A percentile compares a stretch with the other conserved stretches of the same genome.
Evolutionary conservation across 2,797 vertebrate genomes (phyloP).

Genomic region (Cyprinodon diabolis): DNA sequence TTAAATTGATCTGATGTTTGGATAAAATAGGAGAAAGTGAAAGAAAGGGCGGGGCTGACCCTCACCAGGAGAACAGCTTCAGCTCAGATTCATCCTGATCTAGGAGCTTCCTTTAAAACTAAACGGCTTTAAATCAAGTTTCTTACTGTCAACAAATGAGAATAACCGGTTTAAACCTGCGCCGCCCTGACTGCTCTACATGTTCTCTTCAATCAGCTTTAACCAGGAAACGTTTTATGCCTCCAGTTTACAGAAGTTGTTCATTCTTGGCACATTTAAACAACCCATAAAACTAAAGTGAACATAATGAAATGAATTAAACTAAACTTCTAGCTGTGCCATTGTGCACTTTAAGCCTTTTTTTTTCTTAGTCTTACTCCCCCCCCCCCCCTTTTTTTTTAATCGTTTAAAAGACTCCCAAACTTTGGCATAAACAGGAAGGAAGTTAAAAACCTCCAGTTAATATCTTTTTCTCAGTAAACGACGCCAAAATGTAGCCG

Average conservation of each 20-base stretch:
- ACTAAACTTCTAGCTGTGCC: neutral
- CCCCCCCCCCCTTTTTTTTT: no score
- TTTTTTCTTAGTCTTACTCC: neutral
- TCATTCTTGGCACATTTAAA: neutral
- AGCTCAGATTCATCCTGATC: neutral
- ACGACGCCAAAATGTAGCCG: no score
- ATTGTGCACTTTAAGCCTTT: neutral
- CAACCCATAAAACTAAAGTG: neutral
- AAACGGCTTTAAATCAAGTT: neutral
- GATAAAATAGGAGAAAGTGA: neutral
- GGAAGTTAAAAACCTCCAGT: neutral
- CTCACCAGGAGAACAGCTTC: neutral
- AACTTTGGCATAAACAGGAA: no score
- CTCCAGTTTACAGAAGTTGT: neutral
- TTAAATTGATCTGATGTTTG: neutral
- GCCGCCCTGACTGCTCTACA: neutral
- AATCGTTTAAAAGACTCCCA: no score
- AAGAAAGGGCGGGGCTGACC: neutral
- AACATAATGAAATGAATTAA: neutral
- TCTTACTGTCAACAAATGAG: constrained; percentile 17
- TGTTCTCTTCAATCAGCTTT: neutral
- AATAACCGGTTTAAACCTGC: neutral
- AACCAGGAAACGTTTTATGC: neutral
- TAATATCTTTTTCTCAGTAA: neutral
- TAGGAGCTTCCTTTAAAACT: neutral